Conservation (phyloP, 2,888 invertebrate genomes). For the Chelonus formosanus region DNA sequence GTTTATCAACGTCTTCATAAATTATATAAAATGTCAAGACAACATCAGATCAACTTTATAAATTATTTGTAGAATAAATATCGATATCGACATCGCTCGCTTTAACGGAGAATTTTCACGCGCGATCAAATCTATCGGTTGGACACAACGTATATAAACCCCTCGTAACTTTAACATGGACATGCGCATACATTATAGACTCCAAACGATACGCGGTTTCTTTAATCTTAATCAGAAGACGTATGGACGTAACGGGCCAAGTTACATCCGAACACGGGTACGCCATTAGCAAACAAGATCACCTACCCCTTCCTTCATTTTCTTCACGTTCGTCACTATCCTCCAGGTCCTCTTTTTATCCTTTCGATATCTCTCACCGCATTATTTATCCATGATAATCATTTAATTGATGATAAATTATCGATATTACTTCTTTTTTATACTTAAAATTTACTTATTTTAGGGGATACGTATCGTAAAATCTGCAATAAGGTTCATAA, state of each 20-base stretch:
- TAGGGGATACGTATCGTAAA: too few species aligned
- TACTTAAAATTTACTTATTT: not conserved
- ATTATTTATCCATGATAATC: conserved; percentile 30
- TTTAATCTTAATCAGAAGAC: conserved; percentile 64
- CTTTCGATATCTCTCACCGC: conserved; percentile 1
- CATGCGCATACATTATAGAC: conserved; percentile 41
- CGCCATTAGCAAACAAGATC: conserved; percentile 64
- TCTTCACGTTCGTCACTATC: conserved; percentile 10
- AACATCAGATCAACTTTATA: conserved; percentile 26
- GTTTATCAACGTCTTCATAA: too few species aligned
- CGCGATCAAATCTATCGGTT: conserved; percentile 21
- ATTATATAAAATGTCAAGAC: too few species aligned
- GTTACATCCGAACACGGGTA: conserved; percentile 62
- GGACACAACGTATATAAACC: conserved; percentile 26
- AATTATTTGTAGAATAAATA: conserved; percentile 28
- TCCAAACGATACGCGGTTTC: conserved; percentile 56
- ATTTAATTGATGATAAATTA: conserved; percentile 57
- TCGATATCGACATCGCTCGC: conserved; percentile 9
- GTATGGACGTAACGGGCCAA: conserved; percentile 59
- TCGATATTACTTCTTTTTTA: conserved; percentile 28
- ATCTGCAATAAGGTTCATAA: too few species aligned
- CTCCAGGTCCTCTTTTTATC: conserved; percentile 17
- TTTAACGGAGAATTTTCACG: not conserved
- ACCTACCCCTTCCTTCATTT: conserved; percentile 49
- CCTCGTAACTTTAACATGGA: conserved; percentile 43